Base-by-base conservation (phyloP, 1,140 invertebrate genomes). In the Nylanderia fulva region DNA sequence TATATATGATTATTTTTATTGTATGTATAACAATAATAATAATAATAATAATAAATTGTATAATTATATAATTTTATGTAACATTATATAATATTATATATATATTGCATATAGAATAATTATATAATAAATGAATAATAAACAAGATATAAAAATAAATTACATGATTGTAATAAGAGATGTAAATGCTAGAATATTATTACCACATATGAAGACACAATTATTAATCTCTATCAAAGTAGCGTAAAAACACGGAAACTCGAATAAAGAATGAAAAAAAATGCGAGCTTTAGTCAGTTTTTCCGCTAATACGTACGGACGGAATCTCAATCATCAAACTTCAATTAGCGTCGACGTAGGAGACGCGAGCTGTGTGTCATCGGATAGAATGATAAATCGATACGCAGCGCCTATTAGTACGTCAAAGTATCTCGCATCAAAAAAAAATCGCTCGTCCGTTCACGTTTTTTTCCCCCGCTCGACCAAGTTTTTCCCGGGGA, bases 331-430 rank as follows among this genome's bases (percentile, higher is more conserved):
- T 68, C 33, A 36, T 68, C 13, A 56, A 69, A 71, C 24, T 24
- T 80, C 24, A 80, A 80, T 80, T 56, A 80, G 7, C n/a, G 24
- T 45, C 48, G 11, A 80, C 52, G 5, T 69, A 36, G 36, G 2
- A n/a, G n/a, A 11, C 29, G 42, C 42, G 27, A 56, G 36, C 24
- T 42, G 6, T 42, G 6, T 69, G 24, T 56, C 24, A 77, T 39
- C 5, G 27, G 21, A 27, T 0, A 18, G 18, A n/a, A n/a, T n/a
- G n/a, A n/a, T n/a, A n/a, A n/a, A 60, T 85, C 58, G 80, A 87
- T 85, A 54, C n/a, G 61, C 24, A 61, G 18, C 58, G 39, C 0
- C 15, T 80, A 54, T 69, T 79, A 80, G 64, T 29, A 74, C 33
- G 33, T 29, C 45, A 15, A 24, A 56, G 71, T 11, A 74, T 36